Percentiles rank a stretch among this genome's conserved stretches.
Conservation (phyloP, 1,140 invertebrate species). For the Drosophila murphyi region DNA sequence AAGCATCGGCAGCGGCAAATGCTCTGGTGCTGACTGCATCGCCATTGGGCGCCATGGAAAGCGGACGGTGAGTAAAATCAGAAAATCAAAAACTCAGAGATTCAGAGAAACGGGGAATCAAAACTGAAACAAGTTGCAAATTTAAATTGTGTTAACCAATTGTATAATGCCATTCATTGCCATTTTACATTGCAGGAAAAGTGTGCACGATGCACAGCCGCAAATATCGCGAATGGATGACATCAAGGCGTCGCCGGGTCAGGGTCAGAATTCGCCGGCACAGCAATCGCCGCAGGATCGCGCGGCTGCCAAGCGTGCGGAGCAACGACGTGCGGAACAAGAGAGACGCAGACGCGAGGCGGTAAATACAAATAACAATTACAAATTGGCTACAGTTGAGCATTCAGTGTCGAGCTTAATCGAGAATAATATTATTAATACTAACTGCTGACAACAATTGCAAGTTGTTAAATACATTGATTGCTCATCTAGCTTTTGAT, state of each 20-base stretch:
- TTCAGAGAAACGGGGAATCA: no score
- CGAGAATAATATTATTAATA: no score
- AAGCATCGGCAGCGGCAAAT: slow-evolving; percentile 55
- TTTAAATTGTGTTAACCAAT: not conserved
- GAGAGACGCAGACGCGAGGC: slow-evolving; percentile 95
- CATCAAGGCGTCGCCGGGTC: slow-evolving; percentile 85
- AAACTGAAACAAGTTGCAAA: no score
- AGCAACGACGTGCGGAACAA: slow-evolving; percentile 93
- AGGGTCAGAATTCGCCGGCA: slow-evolving; percentile 85
- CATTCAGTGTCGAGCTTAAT: not conserved
- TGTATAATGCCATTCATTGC: slow-evolving; percentile 3
- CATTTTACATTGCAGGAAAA: slow-evolving; percentile 85
- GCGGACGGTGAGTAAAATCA: slow-evolving; percentile 63
- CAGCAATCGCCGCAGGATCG: slow-evolving; percentile 88
- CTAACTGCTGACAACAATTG: no score
- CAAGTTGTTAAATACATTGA: no score
- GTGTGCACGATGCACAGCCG: slow-evolving; percentile 77
- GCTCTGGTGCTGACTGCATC: slow-evolving; percentile 67
- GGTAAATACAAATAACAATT: slow-evolving; percentile 86
- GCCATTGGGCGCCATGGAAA: slow-evolving; percentile 78
- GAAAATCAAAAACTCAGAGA: no score
- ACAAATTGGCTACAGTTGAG: not conserved
- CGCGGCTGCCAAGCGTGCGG: slow-evolving; percentile 90
- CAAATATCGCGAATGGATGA: slow-evolving; percentile 85
- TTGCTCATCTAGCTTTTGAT: not conserved